Percentiles rank a stretch among this genome's conserved stretches.
Conservation (phyloP, 2,113 vertebrate genomes). For the Myocastor coypus region DNA sequence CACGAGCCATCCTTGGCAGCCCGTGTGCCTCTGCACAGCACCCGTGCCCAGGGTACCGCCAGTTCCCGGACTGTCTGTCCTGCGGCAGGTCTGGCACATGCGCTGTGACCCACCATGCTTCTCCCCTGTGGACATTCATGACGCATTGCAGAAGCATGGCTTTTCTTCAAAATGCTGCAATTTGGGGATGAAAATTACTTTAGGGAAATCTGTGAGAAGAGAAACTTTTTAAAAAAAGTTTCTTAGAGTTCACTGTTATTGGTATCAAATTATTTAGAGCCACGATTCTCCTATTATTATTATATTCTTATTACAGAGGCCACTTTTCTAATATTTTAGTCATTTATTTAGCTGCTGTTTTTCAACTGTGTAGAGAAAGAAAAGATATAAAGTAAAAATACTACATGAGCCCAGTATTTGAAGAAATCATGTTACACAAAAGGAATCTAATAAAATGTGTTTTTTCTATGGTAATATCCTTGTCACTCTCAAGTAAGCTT, state of each 20-base stretch:
- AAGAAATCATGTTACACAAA: slow-evolving; percentile 33
- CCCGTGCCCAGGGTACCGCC: slow-evolving; percentile 87
- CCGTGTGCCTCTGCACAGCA: slow-evolving; percentile 84
- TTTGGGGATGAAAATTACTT: slow-evolving; percentile 44
- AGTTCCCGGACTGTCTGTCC: not conserved
- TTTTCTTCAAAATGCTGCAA: not conserved
- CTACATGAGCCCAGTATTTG: not conserved
- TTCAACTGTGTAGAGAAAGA: not conserved
- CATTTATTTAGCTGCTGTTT: not conserved
- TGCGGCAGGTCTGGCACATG: not conserved
- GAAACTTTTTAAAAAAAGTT: not conserved
- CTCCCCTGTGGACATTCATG: not conserved
- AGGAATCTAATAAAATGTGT: slow-evolving; percentile 14
- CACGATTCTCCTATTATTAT: not conserved
- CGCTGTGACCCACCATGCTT: not conserved
- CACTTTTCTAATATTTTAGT: slow-evolving; percentile 24
- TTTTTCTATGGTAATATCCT: not conserved
- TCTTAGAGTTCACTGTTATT: slow-evolving; percentile 5
- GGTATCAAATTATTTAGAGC: not conserved
- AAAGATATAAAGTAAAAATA: slow-evolving; percentile 39
- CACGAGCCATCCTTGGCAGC: slow-evolving; percentile 90
- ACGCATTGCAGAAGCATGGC: not conserved
- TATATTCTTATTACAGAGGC: not conserved
- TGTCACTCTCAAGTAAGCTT: not conserved
- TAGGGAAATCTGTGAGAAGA: slow-evolving; percentile 29